Base-by-base conservation (phyloP, 2,888 invertebrate species). In the Philaethria dido region DNA sequence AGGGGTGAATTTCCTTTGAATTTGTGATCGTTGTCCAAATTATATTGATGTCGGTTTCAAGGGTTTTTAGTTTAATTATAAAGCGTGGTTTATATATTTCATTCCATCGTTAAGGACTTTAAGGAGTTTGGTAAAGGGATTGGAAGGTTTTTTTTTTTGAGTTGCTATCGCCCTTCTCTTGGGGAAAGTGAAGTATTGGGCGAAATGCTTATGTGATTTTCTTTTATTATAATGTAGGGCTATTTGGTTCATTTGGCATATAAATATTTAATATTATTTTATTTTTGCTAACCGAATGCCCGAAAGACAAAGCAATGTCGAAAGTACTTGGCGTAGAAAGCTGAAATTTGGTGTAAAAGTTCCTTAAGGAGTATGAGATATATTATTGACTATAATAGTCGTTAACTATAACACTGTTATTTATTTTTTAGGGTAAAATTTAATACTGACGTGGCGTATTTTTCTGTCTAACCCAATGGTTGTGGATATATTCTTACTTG, bases 41-140 rank as follows among this genome's bases (percentile, higher is more conserved):
- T 22, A 11, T 20, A n/a, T 44, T 44, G 22, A 36, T 65, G 61
- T 47, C 18, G 22, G 45, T 44, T 68, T 57, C 50, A 61, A 66
- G 65, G 45, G 62, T 63, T 65, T 68, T 68, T 66, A 70, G 70
- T 68, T 69, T 71, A 71, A 71, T 71, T 71, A 69, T 69, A 63
- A 71, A 66, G 71, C 69, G 65, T 69, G 65, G 67, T 66, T 69
- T 68, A 63, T 64, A 66, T 57, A 50, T 52, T 69, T 47, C 22
- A 50, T 52, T 69, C 42, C 22, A 54, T 68, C 65, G 68, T 70
- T 68, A 66, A 68, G 65, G 55, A 68, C 36, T 60, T 60, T 57
- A 60, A 55, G 36, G 54, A 20, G 16, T 50, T 63, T 20, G 20
- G 42, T 64, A 36, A 39, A 47, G 62, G 62, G 64, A 22, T 47